phyloP scores from a whole-genome alignment of 2,888 invertebrate species.

The Drosophila tanythrix region DNA sequence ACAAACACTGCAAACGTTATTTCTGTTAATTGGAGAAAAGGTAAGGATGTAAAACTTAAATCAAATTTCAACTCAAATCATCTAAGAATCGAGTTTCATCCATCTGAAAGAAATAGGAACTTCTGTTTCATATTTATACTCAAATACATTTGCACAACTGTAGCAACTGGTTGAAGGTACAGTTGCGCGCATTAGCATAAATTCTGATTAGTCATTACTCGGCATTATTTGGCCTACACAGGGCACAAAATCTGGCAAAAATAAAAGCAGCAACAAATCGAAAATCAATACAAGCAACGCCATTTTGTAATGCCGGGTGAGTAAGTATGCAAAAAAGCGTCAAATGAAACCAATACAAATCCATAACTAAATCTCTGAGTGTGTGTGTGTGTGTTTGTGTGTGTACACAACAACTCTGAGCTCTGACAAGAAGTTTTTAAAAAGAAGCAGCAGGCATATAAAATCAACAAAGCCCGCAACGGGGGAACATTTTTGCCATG shows the following conservation, averaged over 20 bases:
- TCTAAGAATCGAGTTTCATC: neutral
- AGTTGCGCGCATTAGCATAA: slow-evolving; percentile 31
- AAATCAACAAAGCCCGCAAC: slow-evolving; percentile 58
- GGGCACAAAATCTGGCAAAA: slow-evolving; percentile 29
- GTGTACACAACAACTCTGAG: slow-evolving; percentile 42
- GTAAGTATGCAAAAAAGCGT: slow-evolving; percentile 39
- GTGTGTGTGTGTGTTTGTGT: slow-evolving; percentile 27
- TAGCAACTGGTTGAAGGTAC: slow-evolving; percentile 17
- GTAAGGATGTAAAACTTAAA: neutral
- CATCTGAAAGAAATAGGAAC: neutral
- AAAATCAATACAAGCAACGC: slow-evolving; percentile 73
- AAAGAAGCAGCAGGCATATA: slow-evolving; percentile 61
- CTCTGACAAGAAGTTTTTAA: slow-evolving; percentile 65
- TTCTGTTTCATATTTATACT: neutral
- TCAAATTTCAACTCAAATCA: neutral
- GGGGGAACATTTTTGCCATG: slow-evolving; percentile 48
- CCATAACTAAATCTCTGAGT: slow-evolving; percentile 69
- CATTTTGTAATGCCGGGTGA: slow-evolving; percentile 62
- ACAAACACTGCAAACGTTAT: neutral
- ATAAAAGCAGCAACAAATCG: slow-evolving; percentile 59
- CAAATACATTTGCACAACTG: neutral
- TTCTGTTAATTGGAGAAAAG: neutral
- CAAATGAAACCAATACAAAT: slow-evolving; percentile 73
- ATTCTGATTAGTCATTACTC: slow-evolving; percentile 34
- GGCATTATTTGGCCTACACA: slow-evolving; percentile 44